Conservation (phyloP, 2,888 invertebrate species). For the Steinernema hermaphroditum region DNA sequence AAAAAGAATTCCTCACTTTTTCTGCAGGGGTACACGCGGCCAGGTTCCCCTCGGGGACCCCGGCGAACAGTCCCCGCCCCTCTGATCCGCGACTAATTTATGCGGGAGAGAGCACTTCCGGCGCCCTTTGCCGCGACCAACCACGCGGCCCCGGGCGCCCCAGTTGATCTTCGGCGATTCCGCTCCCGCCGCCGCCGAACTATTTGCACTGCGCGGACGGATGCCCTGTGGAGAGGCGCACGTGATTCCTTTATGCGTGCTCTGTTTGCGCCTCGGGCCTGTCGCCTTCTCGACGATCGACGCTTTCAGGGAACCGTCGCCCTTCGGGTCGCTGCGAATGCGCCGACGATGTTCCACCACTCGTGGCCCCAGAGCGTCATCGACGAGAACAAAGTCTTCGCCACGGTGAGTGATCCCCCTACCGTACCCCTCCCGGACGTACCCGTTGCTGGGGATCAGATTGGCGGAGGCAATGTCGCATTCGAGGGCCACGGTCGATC, state of each 20-base stretch:
- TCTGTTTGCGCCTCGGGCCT: not conserved
- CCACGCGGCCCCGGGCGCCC: too few species aligned
- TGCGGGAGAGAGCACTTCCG: too few species aligned
- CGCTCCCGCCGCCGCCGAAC: not conserved
- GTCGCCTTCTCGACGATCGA: not conserved
- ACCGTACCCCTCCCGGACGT: not conserved
- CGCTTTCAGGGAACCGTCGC: conserved; percentile 8
- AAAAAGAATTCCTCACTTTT: not conserved
- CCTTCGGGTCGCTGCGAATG: conserved; percentile 18
- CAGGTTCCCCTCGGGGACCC: too few species aligned
- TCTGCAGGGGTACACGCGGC: not conserved
- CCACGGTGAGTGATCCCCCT: not conserved
- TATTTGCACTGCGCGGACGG: not conserved
- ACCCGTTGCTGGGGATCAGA: conserved; percentile 35
- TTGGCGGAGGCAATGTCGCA: conserved; percentile 46
- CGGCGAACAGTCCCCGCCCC: too few species aligned
- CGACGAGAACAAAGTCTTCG: not conserved
- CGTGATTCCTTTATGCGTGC: conserved; percentile 6
- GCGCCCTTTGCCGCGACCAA: too few species aligned
- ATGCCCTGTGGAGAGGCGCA: not conserved
- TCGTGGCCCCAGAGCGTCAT: conserved; percentile 17
- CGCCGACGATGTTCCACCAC: conserved; percentile 10
- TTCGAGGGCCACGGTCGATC: conserved; percentile 52
- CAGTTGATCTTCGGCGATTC: too few species aligned
- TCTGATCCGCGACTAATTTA: too few species aligned